Evolutionary conservation across 2,888 invertebrate species (phyloP).

Genomic region (Cheilosia scutellata): DNA sequence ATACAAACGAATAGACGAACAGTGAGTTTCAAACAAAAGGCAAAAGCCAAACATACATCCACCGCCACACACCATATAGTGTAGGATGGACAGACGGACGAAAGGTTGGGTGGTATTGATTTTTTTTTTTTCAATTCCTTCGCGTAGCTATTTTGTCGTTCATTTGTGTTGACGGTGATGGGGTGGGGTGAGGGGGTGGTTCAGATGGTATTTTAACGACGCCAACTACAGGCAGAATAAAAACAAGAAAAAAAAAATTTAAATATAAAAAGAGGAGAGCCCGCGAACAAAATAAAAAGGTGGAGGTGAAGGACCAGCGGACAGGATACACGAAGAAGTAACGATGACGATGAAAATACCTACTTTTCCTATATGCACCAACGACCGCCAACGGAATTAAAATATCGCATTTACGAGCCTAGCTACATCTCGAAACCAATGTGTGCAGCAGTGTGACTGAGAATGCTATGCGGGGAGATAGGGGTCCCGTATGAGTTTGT

Average conservation of each 20-base stretch:
- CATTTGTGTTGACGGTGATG: not conserved
- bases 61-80: not conserved
- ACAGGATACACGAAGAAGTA: too few species aligned
- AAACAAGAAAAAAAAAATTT: conserved; percentile 30
- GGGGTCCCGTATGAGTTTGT: conserved; percentile 9
- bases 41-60: conserved; percentile 58
- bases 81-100: conserved; percentile 42
- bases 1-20: conserved; percentile 27
- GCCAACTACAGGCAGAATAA: conserved; percentile 49
- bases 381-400: not conserved
- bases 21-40: conserved; percentile 52
- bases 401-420: too few species aligned
- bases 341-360: too few species aligned
- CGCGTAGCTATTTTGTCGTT: conserved; percentile 43
- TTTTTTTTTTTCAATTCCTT: conserved; percentile 31
- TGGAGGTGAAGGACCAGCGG: not conserved
- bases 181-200: conserved; percentile 2
- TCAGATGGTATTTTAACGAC: conserved; percentile 61
- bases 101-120: conserved; percentile 63
- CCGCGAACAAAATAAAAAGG: conserved; percentile 28
- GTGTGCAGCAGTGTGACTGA: conserved; percentile 19
- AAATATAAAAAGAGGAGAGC: conserved; percentile 49
- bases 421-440: not conserved
- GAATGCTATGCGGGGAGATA: not conserved
- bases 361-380: not conserved